Base-by-base conservation (phyloP, 1,140 invertebrate genomes). In the Eupristina koningsbergeri region DNA sequence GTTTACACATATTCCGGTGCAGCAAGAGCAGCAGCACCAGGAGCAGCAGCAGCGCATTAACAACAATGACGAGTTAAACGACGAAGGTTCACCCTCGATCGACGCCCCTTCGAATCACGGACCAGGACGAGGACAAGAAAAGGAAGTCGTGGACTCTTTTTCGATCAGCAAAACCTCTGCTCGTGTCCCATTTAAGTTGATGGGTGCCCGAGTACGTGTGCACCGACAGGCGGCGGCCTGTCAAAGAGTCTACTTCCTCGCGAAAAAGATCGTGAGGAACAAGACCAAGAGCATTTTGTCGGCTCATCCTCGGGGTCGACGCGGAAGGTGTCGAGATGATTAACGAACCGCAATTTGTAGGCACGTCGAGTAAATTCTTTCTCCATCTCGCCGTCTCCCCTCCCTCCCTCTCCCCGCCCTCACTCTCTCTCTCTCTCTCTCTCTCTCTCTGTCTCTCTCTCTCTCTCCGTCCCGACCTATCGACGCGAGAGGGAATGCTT, bases 251-350 rank as follows among this genome's bases (percentile, higher is more conserved):
- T 71, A 73, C 63, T 19, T n/a, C 45, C 63, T 31, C 31, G 78
- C 64, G 79, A 73, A 71, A 31, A 47, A 39, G 79, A 34, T 39
- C 64, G 67, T 31, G 61, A 26, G 34, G 41, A 19, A 45, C 39
- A 47, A 41, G 67, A 80, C 50, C 64, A 71, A 80, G 73, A 71
- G 36, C 45, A 74, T 74, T 79, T 74, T 81, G 80, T 81, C 69
- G 50, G 26, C 39, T 67, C 34, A 34, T 36, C 29, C 34, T 22
- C 17, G 31, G 34, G 34, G 64, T 58, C 31, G 67, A 50, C 9
- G 36, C 53, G 71, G 76, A 82, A 82, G 64, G 80, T 82, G 80
- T 76, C 69, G 80, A 82, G 58, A 82, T 82, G 73, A 82, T 82
- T 34, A 76, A 82, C 63, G 80, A 82, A 45, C 58, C 9, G 53